Evolutionary conservation across 2,888 invertebrate species (phyloP).

Genomic region (Petrophora chlorosata): DNA sequence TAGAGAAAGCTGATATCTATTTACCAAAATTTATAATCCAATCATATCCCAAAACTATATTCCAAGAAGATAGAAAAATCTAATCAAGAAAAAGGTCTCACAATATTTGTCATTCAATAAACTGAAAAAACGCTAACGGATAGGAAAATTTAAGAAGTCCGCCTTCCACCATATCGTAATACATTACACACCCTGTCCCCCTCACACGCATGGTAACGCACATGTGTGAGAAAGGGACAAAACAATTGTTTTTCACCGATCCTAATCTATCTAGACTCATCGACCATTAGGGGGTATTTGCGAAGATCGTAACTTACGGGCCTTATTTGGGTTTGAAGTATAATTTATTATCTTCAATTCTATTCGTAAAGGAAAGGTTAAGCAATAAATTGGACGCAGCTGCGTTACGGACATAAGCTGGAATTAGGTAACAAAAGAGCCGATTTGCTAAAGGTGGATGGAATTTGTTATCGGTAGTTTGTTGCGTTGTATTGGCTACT

Average conservation of each 20-base stretch:
- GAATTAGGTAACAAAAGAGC: slow-evolving; percentile 77
- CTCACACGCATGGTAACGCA: slow-evolving; percentile 14
- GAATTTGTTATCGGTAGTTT: slow-evolving; percentile 27
- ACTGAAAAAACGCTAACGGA: neutral
- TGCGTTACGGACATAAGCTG: slow-evolving; percentile 75
- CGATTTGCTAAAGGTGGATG: slow-evolving; percentile 66
- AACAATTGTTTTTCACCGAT: slow-evolving; percentile 49
- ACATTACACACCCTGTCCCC: slow-evolving; percentile 25
- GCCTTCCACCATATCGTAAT: slow-evolving; percentile 28
- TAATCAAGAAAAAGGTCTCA: no score
- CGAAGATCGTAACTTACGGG: slow-evolving; percentile 71
- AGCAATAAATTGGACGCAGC: slow-evolving; percentile 76
- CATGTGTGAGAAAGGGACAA: slow-evolving; percentile 19
- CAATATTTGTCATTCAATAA: neutral
- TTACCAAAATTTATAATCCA: no score
- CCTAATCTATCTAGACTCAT: slow-evolving; percentile 74
- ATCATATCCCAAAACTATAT: no score
- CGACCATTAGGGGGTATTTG: slow-evolving; percentile 71
- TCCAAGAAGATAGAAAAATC: no score
- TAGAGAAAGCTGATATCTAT: no score
- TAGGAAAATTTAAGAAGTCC: slow-evolving; percentile 30
- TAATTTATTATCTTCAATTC: slow-evolving; percentile 83
- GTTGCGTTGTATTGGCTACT: slow-evolving; percentile 16
- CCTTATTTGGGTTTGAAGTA: slow-evolving; percentile 81
- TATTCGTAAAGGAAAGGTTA: slow-evolving; percentile 77